Evolutionary conservation across 2,797 vertebrate species (phyloP).

Genomic region (Molossus alvarezi): DNA sequence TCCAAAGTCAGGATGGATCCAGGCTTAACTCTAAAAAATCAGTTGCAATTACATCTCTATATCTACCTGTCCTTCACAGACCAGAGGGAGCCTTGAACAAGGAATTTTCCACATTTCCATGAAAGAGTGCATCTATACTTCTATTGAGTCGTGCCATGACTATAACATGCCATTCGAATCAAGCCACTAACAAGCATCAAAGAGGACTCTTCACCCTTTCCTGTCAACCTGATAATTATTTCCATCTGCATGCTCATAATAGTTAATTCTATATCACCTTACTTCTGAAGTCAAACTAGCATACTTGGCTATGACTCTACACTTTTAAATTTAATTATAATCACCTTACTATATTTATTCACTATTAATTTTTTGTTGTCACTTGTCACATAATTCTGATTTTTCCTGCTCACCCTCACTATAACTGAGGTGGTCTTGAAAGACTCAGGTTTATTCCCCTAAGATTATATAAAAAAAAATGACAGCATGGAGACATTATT

Average conservation of each 20-base stretch:
- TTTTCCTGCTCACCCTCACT: not conserved
- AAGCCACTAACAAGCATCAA: not conserved
- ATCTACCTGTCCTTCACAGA: not conserved
- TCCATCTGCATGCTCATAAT: not conserved
- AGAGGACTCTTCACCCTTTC: not conserved
- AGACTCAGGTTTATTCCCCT: not conserved
- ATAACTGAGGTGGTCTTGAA: not conserved
- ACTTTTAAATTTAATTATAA: slow-evolving; percentile 35
- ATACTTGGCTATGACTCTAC: not conserved
- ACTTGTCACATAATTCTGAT: not conserved
- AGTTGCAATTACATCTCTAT: not conserved
- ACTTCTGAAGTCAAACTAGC: slow-evolving; percentile 23
- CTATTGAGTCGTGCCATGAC: not conserved
- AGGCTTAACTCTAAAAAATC: slow-evolving; percentile 4
- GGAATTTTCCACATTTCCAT: not conserved
- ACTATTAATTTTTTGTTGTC: not conserved
- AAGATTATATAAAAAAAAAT: slow-evolving; percentile 23
- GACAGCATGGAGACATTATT: not conserved
- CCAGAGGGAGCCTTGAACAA: not conserved
- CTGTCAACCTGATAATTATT: slow-evolving; percentile 23
- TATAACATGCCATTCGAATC: not conserved
- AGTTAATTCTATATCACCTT: slow-evolving; percentile 10
- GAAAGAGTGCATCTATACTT: not conserved
- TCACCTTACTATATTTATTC: not conserved
- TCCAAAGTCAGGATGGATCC: not conserved